Base-by-base conservation (phyloP, 2,888 invertebrate genomes). In the Cabera pusaria region DNA sequence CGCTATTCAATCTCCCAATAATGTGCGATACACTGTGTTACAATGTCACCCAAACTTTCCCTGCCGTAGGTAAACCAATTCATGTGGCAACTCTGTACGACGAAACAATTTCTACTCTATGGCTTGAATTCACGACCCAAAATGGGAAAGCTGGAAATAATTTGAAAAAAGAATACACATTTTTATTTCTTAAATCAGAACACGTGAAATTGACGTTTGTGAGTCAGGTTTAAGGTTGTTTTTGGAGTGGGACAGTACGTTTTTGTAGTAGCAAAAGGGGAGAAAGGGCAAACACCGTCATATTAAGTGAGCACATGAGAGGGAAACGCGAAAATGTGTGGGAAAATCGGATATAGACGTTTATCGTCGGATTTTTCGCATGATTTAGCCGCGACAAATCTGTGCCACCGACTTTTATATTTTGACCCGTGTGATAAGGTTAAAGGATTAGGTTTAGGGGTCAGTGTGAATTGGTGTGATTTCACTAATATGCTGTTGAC, bases 241-340 rank as follows among this genome's bases (percentile, higher is more conserved):
- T 55, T 65, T 70, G 0, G 37, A 4, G 31, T 56, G 43, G 0
- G 3, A 1, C 1, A 7, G 14, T 5, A n/a, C 14, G 17, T 6
- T 18, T 21, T 27, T 38, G 33, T 47, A 43, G 49, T 51, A 59
- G 58, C 48, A 56, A 69, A 69, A 75, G 82, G 86, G 87, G 81
- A 70, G 66, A 78, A 72, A 81, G 75, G 78, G 85, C 84, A 87
- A 87, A 86, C 82, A 86, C 73, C 79, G 74, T 80, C 86, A 86
- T 86, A 85, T 86, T 86, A 87, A 88, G 84, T 87, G 87, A 86
- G 85, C 87, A 87, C 86, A 88, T 85, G 87, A 86, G 85, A 85
- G 86, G 86, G 84, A 76, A 84, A 81, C 69, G 81, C 72, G 81
- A 85, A 87, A 88, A 87, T 84, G 86, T 83, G 85, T 88, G 86